Evolutionary conservation across 2,797 vertebrate genomes (phyloP), one percentile per base, ranked within the genome.

Genomic region (Danio kyathit): DNA sequence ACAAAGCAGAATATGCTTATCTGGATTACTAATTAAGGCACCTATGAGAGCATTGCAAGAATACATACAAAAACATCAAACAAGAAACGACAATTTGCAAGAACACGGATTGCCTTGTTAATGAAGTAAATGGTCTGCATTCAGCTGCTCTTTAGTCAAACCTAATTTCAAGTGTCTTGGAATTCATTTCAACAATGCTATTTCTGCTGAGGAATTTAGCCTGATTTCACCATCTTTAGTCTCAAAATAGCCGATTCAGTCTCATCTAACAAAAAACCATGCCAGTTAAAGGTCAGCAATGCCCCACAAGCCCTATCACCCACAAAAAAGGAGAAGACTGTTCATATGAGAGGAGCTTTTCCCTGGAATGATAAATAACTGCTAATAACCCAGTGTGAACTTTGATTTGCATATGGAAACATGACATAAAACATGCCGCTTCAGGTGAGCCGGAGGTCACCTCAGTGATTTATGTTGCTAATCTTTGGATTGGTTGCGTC

Each of bases 291-390:
- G 82, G 82, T 85, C 81, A 82, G 44, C 69, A 65, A 38, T 61
- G 63, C 60, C 77, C 72, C 51, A 66, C 64, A 57, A 48, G 77
- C 44, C 38, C 76, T 76, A 82, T 75, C 57, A 61, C 59, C 46
- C 80, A 80, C 64, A 40, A 13, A n/a, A 17, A 64, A 56, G 44
- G 1, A 86, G 38, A 87, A 88, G 90, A 74, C 87, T 80, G 54
- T 79, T 67, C 88, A 87, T 88, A 90, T 90, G 89, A 90, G 86
- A 87, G 72, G 76, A 84, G 43, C 81, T 86, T 84, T 87, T 85
- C 91, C 84, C 91, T 49, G 49, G 41, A 69, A 59, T 78, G 51
- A 16, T 40, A 14, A 9, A 51, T 54, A 56, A 79, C 54, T 51
- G n/a, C 13, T 12, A 52, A 41, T 38, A 61, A 13, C 56, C n/a